phyloP scores from a whole-genome alignment of 2,888 invertebrate genomes.

The Lamellibrachia satsuma region DNA sequence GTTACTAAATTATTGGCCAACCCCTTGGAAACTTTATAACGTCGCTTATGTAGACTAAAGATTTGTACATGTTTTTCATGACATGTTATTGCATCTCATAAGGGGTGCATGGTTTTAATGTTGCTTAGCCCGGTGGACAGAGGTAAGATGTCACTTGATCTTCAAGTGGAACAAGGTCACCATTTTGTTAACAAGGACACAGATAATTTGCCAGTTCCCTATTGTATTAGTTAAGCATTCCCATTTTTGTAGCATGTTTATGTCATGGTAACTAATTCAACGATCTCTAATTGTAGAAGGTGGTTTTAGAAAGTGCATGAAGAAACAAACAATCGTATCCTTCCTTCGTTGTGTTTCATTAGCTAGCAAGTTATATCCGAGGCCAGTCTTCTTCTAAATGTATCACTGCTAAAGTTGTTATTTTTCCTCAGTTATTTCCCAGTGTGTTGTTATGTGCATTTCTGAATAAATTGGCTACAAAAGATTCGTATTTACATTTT shows the following conservation, averaged over 20 bases:
- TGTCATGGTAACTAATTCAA: background rate
- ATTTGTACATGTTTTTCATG: no score
- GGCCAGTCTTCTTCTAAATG: background rate
- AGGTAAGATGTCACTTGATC: background rate
- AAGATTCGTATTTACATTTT: background rate
- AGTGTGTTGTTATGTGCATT: background rate
- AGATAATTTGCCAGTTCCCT: background rate
- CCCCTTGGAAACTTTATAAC: no score
- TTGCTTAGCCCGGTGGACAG: background rate
- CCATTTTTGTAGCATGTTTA: background rate
- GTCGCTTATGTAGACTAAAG: no score
- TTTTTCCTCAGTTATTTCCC: background rate
- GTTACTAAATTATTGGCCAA: no score
- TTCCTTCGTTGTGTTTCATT: background rate
- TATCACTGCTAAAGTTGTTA: background rate
- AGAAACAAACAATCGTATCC: background rate
- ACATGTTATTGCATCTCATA: background rate
- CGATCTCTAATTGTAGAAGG: background rate
- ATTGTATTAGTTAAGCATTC: background rate
- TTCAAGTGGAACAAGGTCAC: background rate
- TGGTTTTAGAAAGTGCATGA: background rate
- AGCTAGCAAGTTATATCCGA: background rate
- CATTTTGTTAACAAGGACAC: no score
- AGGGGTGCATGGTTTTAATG: background rate
- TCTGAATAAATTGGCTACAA: background rate